Evolutionary conservation across 2,113 vertebrate genomes (phyloP).

Genomic region (Dissostichus mawsoni): DNA sequence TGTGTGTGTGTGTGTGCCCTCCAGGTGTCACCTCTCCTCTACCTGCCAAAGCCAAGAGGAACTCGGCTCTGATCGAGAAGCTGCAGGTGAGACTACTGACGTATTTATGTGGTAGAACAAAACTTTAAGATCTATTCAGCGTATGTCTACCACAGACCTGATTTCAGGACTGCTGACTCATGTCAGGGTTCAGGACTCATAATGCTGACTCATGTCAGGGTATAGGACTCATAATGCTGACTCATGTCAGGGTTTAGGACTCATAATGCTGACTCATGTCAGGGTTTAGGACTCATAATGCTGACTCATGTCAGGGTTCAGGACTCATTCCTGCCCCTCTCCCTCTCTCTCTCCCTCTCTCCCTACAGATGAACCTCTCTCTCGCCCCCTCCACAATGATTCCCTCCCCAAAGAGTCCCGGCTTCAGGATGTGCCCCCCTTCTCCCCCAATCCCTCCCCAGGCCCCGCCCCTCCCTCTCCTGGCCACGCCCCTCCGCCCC

Average conservation of each 20-base stretch:
- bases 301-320: too few relatives aligned
- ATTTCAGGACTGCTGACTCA: too few relatives aligned
- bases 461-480: slow-evolving; percentile 6
- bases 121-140: too few relatives aligned
- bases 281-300: too few relatives aligned
- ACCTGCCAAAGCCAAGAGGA: slow-evolving; percentile 71
- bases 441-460: slow-evolving; percentile 48
- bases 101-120: too few relatives aligned
- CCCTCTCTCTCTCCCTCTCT: not conserved
- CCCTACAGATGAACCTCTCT: slow-evolving; percentile 73
- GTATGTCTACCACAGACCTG: too few relatives aligned
- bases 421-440: slow-evolving; percentile 47
- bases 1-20: not conserved
- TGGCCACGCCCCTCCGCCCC: not conserved
- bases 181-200: too few relatives aligned
- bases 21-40: slow-evolving; percentile 43
- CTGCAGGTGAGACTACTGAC: slow-evolving; percentile 73
- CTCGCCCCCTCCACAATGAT: slow-evolving; percentile 63
- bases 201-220: too few relatives aligned
- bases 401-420: slow-evolving; percentile 74
- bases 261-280: too few relatives aligned
- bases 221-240: too few relatives aligned
- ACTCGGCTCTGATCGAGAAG: slow-evolving; percentile 84
- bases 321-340: not conserved
- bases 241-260: too few relatives aligned